Evolutionary conservation across 1,140 invertebrate species (phyloP).

Genomic region (Bombus affinis): DNA sequence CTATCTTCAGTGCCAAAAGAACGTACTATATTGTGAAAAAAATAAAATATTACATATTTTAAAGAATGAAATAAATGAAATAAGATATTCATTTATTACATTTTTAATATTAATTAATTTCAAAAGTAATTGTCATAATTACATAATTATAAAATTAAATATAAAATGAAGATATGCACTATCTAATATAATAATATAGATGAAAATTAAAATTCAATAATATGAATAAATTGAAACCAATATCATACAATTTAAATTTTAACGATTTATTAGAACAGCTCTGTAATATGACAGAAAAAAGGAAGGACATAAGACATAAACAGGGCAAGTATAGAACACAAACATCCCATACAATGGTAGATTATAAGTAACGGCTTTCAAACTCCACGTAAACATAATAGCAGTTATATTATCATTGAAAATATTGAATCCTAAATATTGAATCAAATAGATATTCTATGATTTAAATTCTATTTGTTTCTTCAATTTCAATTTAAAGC

Average conservation of each 20-base stretch:
- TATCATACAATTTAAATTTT: slow-evolving; percentile 33
- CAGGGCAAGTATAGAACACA: slow-evolving; percentile 48
- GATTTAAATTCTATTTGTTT: not conserved
- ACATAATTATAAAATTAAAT: not conserved
- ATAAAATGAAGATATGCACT: slow-evolving; percentile 17
- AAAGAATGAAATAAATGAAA: not conserved
- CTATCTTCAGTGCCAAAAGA: slow-evolving; percentile 99
- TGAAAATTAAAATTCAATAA: not conserved
- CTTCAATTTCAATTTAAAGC: not conserved
- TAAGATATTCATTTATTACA: not conserved
- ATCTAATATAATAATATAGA: slow-evolving; percentile 3
- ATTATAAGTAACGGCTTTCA: slow-evolving; percentile 26
- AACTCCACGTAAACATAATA: slow-evolving; percentile 28
- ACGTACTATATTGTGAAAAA: slow-evolving; percentile 89
- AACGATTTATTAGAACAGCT: slow-evolving; percentile 40
- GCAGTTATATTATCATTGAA: slow-evolving; percentile 11
- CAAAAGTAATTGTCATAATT: not conserved
- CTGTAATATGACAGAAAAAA: slow-evolving; percentile 37
- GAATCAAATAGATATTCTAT: slow-evolving; percentile 3
- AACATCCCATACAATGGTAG: slow-evolving; percentile 51
- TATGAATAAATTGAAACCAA: not conserved
- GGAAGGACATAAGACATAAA: slow-evolving; percentile 56
- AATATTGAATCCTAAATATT: not conserved
- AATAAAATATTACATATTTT: slow-evolving; percentile 17
- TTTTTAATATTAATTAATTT: not conserved